phyloP scores from a whole-genome alignment of 1,140 invertebrate species.

The Pseudomyrmex sp. region DNA sequence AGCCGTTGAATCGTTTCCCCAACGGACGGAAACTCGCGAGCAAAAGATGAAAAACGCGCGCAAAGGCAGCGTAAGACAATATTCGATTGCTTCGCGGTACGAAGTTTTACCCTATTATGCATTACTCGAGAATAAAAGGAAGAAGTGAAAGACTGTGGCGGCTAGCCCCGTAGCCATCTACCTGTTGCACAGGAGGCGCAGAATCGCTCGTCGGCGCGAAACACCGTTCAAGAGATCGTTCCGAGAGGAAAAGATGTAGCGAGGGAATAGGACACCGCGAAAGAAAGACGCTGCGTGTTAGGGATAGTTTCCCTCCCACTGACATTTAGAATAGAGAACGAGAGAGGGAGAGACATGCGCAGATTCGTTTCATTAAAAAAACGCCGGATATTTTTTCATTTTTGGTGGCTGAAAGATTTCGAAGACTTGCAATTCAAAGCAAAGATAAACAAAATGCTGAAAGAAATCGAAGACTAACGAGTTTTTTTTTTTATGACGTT shows the following conservation, averaged over 20 bases:
- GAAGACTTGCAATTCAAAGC: background rate
- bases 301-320: slow-evolving; percentile 65
- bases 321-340: background rate
- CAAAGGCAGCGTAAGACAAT: slow-evolving; percentile 5
- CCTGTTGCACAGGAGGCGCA: slow-evolving; percentile 77
- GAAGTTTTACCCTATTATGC: slow-evolving; percentile 73
- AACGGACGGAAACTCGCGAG: slow-evolving; percentile 2
- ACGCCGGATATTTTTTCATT: background rate
- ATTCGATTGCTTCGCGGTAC: slow-evolving; percentile 64
- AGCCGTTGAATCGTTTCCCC: background rate
- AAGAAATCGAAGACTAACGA: slow-evolving; percentile 45
- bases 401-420: background rate
- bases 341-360: background rate
- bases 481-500: slow-evolving; percentile 13
- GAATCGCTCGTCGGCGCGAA: slow-evolving; percentile 78
- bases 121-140: slow-evolving; percentile 64
- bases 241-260: slow-evolving; percentile 59
- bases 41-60: slow-evolving; percentile 53
- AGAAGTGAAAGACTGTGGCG: slow-evolving; percentile 67
- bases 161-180: slow-evolving; percentile 77
- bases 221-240: slow-evolving; percentile 77
- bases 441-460: slow-evolving; percentile 37
- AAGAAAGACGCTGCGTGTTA: slow-evolving; percentile 66
- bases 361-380: slow-evolving; percentile 36
- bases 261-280: slow-evolving; percentile 58